Base-by-base conservation (phyloP, 2,113 vertebrate genomes). In the Oreochromis niloticus region DNA sequence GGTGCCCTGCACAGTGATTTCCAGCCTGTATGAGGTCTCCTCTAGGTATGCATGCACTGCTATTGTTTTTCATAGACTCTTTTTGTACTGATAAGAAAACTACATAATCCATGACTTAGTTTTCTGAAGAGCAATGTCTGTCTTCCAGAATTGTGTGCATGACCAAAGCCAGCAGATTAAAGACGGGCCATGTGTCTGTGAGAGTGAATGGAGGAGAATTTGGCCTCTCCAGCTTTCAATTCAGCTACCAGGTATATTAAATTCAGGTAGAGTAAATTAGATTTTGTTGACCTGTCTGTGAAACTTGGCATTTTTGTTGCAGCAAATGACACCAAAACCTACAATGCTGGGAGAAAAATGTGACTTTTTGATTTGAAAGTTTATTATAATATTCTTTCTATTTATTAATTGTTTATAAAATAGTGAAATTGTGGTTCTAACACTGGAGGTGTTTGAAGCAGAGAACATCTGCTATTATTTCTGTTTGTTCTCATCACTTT, bases 241-340 rank as follows among this genome's bases (percentile, higher is more conserved):
- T 99, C 94, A 97, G 96, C 87, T 99, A 99, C 90, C 98, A 99
- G 98, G 98, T 99, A 95, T 89, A 73, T 6, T 39, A 48, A 11
- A n/a, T 78, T 39, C 4, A 12, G 6, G 73, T 2, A 52, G 24
- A 19, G 16, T 7, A 57, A 27, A 68, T 30, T 8, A 36, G n/a
- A 8, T 16, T 81, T 34, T 63, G n/a, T 80, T 78, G 22, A 30
- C 14, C 34, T 19, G 3, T 81, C 22, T 61, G 59, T 73, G n/a
- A n/a, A 36, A 81, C 9, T n/a, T 30, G 17, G 13, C 12, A 16
- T 17, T 48, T 11, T 82, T 56, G 46, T n/a, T 22, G 9, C 24
- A 71, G 43, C 66, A 73, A 56, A 48, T 19, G 6, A 22, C 34
- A 61, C 11, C 7, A 36, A 50, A 71, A 50, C 10, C 13, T 75